Evolutionary conservation across 2,113 vertebrate species (phyloP).

Genomic region (Nicator chloris): DNA sequence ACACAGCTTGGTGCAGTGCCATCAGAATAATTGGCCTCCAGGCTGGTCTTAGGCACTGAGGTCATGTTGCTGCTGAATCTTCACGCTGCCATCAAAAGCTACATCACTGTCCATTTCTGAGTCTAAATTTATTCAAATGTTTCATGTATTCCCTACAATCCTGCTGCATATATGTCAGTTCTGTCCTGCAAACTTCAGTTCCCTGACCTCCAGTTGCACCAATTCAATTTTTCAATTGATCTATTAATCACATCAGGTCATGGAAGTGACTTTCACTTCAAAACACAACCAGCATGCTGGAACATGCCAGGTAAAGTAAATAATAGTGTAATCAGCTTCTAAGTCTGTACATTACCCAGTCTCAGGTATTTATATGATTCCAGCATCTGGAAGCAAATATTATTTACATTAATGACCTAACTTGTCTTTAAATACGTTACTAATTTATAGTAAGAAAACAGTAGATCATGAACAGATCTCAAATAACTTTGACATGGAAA

Average conservation of each 20-base stretch:
- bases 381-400: background rate
- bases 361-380: background rate
- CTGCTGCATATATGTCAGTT: background rate
- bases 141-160: background rate
- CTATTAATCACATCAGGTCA: background rate
- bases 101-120: background rate
- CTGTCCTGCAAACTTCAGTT: background rate
- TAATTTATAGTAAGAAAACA: background rate
- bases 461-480: background rate
- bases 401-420: background rate
- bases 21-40: background rate
- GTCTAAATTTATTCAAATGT: background rate
- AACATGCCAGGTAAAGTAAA: background rate
- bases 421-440: background rate
- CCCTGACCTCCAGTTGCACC: background rate
- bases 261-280: background rate
- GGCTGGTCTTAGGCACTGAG: background rate
- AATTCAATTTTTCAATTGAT: background rate
- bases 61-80: background rate
- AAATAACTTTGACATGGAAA: background rate
- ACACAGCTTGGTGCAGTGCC: background rate
- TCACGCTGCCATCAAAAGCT: background rate
- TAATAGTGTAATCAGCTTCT: background rate
- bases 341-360: background rate
- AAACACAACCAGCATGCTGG: background rate